Evolutionary conservation across 2,113 vertebrate genomes (phyloP).

Genomic region (Stegostoma tigrinum): DNA sequence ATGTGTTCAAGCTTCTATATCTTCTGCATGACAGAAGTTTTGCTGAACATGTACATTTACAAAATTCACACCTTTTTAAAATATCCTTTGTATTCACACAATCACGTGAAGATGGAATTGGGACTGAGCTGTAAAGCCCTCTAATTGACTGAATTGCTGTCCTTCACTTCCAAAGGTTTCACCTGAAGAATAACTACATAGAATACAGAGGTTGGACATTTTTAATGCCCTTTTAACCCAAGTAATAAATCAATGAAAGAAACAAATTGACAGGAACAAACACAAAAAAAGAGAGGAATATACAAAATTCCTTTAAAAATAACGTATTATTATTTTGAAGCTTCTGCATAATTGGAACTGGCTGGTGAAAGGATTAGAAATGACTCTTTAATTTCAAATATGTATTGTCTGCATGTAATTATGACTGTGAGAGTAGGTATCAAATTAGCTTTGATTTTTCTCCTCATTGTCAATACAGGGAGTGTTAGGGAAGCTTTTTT

Average conservation of each 20-base stretch:
- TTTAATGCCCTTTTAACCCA: not conserved
- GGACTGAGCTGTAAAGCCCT: not conserved
- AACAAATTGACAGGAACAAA: not conserved
- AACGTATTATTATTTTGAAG: not conserved
- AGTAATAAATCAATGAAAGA: not conserved
- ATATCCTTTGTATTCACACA: not conserved
- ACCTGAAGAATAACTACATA: not conserved
- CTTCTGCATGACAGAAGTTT: too few species aligned
- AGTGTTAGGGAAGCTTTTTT: not conserved
- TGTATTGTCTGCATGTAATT: not conserved
- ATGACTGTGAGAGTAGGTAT: not conserved
- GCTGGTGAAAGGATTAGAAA: not conserved
- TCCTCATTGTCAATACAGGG: not conserved
- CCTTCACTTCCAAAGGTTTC: not conserved
- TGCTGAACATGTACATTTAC: not conserved
- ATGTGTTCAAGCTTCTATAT: too few species aligned
- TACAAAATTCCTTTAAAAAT: not conserved
- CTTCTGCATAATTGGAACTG: not conserved
- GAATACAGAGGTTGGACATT: not conserved
- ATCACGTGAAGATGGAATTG: not conserved
- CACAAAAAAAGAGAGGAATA: not conserved
- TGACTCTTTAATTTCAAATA: not conserved
- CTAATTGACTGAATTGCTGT: not conserved
- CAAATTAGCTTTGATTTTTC: not conserved
- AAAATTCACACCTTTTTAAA: not conserved